Evolutionary conservation across 2,113 vertebrate genomes (phyloP), one percentile per base, ranked within the genome.

Genomic region (Callaeas wilsoni): DNA sequence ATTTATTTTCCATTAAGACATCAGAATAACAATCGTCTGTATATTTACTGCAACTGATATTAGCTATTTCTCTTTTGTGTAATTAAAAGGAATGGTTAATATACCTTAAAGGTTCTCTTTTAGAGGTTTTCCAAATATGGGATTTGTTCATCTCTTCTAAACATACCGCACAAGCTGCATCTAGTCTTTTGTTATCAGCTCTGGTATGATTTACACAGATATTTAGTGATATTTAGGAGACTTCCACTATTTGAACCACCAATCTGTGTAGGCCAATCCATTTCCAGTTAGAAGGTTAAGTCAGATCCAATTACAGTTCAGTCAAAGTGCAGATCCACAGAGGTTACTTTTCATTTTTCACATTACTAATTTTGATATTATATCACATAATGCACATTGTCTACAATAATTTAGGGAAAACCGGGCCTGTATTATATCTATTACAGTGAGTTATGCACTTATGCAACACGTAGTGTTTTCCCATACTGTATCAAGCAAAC

Each of bases 241-340:
- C 91, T 98, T 96, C 94, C 74, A 87, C 97, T 98, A 92, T 95
- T 71, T 95, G 96, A 98, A 93, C 74, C 91, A 97, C 91, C 97
- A 96, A 93, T 95, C 96, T 88, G 52, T 73, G 59, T 49, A 77
- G 56, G 57, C 57, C 89, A 97, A 89, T 91, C 42, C 97, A 91
- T 97, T 98, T 98, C 94, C 96, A 98, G 93, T 96, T 96, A 89
- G 91, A 94, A 97, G 95, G 93, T 96, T 97, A 98, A 98, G 97
- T 97, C 97, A 97, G 96, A 98, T 98, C 97, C 94, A 97, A 97
- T 97, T 98, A 98, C 89, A 89, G 90, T 94, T 96, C 81, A 92
- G 46, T 93, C 74, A 62, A 70, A 96, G 64, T 79, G 92, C 50
- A 81, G 55, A 92, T 64, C 32, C 12, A 16, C 37, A 68, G 17